These are phyloP conservation scores for Platysternon megacephalum DNA, from an alignment of 2,113 vertebrate genomes.

Conservation along the genomic window DNA sequence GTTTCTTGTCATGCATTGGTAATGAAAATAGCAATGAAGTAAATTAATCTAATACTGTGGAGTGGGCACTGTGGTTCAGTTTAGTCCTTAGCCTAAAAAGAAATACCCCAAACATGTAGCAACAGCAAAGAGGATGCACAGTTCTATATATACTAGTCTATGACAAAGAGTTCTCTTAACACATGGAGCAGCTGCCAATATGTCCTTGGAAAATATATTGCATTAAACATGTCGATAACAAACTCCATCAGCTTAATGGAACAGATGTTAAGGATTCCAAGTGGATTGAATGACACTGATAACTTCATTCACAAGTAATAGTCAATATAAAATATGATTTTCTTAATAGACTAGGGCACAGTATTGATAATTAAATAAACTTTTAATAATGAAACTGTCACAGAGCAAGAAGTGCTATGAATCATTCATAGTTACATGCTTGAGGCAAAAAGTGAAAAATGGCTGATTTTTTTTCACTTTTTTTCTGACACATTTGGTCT, in stretches of 20 bases:
- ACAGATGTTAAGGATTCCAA: slow-evolving; percentile 62
- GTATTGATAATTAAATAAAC: slow-evolving; percentile 81
- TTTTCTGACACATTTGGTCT: slow-evolving; percentile 9
- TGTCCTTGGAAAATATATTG: slow-evolving; percentile 40
- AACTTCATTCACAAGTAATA: slow-evolving; percentile 72
- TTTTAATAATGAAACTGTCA: slow-evolving; percentile 79
- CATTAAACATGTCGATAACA: slow-evolving; percentile 58
- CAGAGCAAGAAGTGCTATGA: slow-evolving; percentile 63
- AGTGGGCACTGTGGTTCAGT: neutral
- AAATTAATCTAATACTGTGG: slow-evolving; percentile 46
- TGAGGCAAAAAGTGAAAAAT: slow-evolving; percentile 72
- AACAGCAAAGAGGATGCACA: neutral
- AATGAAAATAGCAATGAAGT: slow-evolving; percentile 60
- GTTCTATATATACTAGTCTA: neutral
- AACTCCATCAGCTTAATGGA: slow-evolving; percentile 65
- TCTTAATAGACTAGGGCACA: slow-evolving; percentile 70
- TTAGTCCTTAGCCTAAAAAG: slow-evolving; percentile 13
- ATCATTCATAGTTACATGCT: slow-evolving; percentile 73
- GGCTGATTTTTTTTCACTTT: neutral
- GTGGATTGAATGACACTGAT: slow-evolving; percentile 69
- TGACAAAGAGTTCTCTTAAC: slow-evolving; percentile 28
- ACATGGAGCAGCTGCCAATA: slow-evolving; percentile 17
- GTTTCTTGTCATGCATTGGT: slow-evolving; percentile 56
- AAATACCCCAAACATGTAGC: neutral
- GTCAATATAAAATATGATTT: slow-evolving; percentile 78